Conservation (phyloP, 53 echinoderm and acorn worm genomes). For the Zoroaster sp. region DNA sequence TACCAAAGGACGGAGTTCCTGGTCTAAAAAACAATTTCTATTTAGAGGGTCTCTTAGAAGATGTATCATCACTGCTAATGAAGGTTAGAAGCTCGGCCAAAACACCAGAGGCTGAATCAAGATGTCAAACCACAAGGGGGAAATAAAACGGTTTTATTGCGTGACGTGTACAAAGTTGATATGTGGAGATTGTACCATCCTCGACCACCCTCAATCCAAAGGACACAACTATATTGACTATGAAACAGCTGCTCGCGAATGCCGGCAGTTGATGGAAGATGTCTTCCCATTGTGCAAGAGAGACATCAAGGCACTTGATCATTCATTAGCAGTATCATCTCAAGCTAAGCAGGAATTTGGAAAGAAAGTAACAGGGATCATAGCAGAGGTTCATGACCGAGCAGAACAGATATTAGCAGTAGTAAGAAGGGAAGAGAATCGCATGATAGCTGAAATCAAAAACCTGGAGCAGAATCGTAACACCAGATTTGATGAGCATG, state of each 20-base stretch:
- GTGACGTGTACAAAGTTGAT: constrained; percentile 34
- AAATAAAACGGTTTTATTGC: constrained; percentile 19
- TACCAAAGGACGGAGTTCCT: neutral
- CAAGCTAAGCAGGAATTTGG: neutral
- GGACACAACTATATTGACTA: constrained; percentile 16
- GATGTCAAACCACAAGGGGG: neutral
- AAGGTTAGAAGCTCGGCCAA: neutral
- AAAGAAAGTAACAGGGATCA: neutral
- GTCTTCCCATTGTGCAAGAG: neutral
- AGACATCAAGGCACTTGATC: neutral
- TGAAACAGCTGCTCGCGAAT: neutral
- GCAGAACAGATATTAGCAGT: neutral
- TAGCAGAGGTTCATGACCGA: neutral
- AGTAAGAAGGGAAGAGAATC: neutral
- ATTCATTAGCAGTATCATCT: neutral
- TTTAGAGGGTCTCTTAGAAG: neutral
- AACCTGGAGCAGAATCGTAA: neutral
- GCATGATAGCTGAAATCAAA: neutral
- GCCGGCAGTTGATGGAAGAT: neutral
- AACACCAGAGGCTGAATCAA: neutral
- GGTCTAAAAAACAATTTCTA: neutral
- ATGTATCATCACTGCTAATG: neutral
- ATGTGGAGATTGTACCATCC: constrained; percentile 44
- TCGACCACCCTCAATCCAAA: neutral
- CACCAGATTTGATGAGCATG: neutral